A percentile compares a stretch with the other conserved stretches of the same genome.
phyloP scores from a whole-genome alignment of 2,113 vertebrate genomes.

The Lampris incognitus region DNA sequence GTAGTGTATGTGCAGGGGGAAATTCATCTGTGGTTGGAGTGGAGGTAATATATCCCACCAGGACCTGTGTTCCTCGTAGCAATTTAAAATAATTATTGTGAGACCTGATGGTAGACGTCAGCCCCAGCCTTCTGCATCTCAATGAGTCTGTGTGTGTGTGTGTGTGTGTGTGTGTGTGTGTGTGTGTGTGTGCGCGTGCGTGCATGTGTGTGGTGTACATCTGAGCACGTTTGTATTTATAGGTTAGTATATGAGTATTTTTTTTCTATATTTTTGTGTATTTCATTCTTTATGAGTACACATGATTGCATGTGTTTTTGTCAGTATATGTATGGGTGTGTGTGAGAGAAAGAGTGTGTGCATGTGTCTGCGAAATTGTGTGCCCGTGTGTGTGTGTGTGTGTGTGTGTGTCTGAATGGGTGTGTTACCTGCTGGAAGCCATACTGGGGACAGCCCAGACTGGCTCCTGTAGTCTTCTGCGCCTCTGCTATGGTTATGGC shows the following conservation, averaged over 20 bases:
- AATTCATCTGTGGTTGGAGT: slow-evolving; percentile 93
- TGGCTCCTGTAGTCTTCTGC: slow-evolving; percentile 21
- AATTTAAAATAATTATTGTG: slow-evolving; percentile 99
- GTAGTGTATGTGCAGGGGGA: slow-evolving; percentile 81
- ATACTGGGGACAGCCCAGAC: slow-evolving; percentile 39
- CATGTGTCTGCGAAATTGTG: background rate
- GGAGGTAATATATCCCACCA: slow-evolving; percentile 96
- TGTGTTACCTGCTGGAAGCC: slow-evolving; percentile 31
- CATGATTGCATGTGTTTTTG: slow-evolving; percentile 23
- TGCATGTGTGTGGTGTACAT: background rate
- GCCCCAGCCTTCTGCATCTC: slow-evolving; percentile 90
- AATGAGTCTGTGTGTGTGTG: slow-evolving; percentile 88
- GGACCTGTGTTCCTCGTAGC: slow-evolving; percentile 93
- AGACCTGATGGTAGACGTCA: slow-evolving; percentile 94
- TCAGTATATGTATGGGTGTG: slow-evolving; percentile 12
- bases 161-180: slow-evolving; percentile 6
- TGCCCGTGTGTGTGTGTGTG: slow-evolving; percentile 2
- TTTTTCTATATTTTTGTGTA: slow-evolving; percentile 13
- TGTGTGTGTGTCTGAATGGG: background rate
- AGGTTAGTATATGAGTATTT: slow-evolving; percentile 2
- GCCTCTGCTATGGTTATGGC: slow-evolving; percentile 16
- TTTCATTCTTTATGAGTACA: slow-evolving; percentile 1
- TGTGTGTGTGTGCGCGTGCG: slow-evolving; percentile 14
- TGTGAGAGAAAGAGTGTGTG: background rate
- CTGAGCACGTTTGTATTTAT: background rate